Conservation (phyloP, 2,113 vertebrate species). For the chimpanzee (Pan troglodytes) region NHGRI_mPanTro3-v2.1_pri NC_072404.2:24298001-24298500, state of each 20-base stretch:
- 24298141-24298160: neutral
- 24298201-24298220: neutral
- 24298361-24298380: neutral
- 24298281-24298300: neutral
- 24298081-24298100: neutral
- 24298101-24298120: neutral
- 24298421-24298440: neutral
- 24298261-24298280: neutral
- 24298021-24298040: neutral
- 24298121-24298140: neutral
- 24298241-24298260: neutral
- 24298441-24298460: slow-evolving; percentile 22
- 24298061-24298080: slow-evolving; percentile 17
- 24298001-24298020: neutral
- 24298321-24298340: slow-evolving; percentile 16
- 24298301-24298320: neutral
- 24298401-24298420: neutral
- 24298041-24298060: neutral
- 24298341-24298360: neutral
- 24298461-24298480: neutral
- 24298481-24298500: slow-evolving; percentile 15
- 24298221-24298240: neutral
- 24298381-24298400: neutral
- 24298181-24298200: neutral
- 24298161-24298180: neutral